These are phyloP conservation scores for Platyura marginata DNA, from an alignment of 1,140 invertebrate species.

Conservation along the genomic window DNA sequence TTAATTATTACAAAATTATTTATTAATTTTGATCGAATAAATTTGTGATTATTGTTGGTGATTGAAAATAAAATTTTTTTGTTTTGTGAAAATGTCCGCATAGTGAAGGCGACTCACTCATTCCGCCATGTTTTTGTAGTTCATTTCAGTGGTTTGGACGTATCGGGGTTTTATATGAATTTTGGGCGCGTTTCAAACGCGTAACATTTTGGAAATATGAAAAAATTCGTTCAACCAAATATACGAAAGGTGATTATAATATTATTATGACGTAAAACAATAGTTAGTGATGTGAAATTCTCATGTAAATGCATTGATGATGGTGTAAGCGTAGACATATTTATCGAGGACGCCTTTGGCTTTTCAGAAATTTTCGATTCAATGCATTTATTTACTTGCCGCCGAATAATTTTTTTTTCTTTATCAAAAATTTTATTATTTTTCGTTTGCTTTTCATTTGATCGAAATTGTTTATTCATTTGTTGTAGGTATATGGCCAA, in stretches of 20 bases:
- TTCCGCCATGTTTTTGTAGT: constrained; percentile 3
- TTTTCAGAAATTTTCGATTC: not conserved
- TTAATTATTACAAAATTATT: too few relatives aligned
- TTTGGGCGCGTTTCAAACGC: constrained; percentile 2
- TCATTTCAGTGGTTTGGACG: constrained; percentile 3
- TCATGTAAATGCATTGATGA: too few relatives aligned
- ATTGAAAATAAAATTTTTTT: too few relatives aligned
- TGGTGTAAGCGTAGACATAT: too few relatives aligned
- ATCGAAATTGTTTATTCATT: not conserved
- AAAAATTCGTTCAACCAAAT: not conserved
- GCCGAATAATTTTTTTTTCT: not conserved
- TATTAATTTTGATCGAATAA: too few relatives aligned
- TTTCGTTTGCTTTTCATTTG: not conserved
- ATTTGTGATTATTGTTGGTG: too few relatives aligned
- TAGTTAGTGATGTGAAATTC: too few relatives aligned
- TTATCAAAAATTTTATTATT: not conserved
- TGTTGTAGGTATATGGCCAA: constrained; percentile 3
- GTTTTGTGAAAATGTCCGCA: not conserved
- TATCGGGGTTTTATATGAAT: not conserved
- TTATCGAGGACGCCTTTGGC: not conserved
- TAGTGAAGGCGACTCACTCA: not conserved
- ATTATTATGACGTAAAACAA: not conserved
- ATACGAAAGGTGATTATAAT: not conserved
- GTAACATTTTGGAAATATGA: constrained; percentile 1
- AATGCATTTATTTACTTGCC: not conserved